A percentile compares a stretch with the other conserved stretches of the same genome.
These are phyloP conservation scores for Cardiocondyla obscurior DNA, from an alignment of 1,140 invertebrate genomes.

Conservation along the genomic window DNA sequence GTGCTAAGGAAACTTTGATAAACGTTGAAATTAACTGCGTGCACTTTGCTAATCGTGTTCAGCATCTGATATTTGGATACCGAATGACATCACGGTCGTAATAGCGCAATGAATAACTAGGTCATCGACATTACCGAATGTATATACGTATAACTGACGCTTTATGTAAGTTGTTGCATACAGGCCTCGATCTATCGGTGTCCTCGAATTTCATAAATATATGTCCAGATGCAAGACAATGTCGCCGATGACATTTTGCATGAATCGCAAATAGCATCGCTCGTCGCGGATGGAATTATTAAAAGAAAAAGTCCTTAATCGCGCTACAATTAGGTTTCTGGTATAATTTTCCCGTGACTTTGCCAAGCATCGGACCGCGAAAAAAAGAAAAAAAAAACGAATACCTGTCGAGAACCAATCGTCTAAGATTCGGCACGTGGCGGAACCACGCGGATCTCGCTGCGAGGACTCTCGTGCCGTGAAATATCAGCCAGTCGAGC, in stretches of 20 bases:
- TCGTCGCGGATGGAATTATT: neutral
- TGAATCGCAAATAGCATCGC: neutral
- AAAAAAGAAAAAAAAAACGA: neutral
- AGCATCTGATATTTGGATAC: slow-evolving; percentile 10
- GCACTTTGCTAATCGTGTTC: neutral
- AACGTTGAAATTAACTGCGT: neutral
- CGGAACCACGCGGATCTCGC: slow-evolving; percentile 65
- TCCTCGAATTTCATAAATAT: slow-evolving; percentile 26
- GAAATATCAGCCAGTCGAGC: slow-evolving; percentile 72
- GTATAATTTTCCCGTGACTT: neutral
- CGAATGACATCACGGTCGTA: neutral
- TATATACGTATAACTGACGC: slow-evolving; percentile 5
- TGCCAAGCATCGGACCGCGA: neutral
- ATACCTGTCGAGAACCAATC: slow-evolving; percentile 67
- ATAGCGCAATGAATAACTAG: slow-evolving; percentile 15
- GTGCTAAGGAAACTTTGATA: neutral
- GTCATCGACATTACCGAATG: slow-evolving; percentile 51
- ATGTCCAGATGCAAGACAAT: neutral
- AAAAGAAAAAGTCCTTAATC: neutral
- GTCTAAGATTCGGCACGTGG: slow-evolving; percentile 62
- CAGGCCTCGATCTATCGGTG: neutral
- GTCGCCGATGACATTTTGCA: neutral
- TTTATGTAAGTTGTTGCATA: slow-evolving; percentile 38
- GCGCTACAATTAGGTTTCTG: neutral
- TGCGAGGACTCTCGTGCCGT: slow-evolving; percentile 65